phyloP scores from a whole-genome alignment of 2,113 vertebrate species.

The Meles meles region DNA sequence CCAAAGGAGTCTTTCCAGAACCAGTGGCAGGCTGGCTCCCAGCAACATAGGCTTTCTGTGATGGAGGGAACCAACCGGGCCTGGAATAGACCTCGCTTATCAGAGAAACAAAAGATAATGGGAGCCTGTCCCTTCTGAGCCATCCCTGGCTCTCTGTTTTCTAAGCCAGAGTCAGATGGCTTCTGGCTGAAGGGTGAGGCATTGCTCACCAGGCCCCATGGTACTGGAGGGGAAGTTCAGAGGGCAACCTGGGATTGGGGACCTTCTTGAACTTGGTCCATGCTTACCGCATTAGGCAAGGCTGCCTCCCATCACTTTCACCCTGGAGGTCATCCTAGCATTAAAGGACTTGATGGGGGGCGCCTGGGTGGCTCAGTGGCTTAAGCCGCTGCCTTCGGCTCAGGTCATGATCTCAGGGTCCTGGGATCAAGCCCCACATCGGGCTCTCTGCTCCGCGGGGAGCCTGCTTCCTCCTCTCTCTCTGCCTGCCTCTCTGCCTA shows the following conservation, averaged over 20 bases:
- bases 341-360: background rate
- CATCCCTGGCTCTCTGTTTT: background rate
- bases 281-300: background rate
- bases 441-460: too few relatives aligned
- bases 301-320: background rate
- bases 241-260: background rate
- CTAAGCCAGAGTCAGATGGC: background rate
- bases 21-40: background rate
- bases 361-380: too few relatives aligned
- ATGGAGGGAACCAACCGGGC: background rate
- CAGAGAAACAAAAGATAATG: background rate
- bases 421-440: too few relatives aligned
- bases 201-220: background rate
- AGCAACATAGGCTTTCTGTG: background rate
- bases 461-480: too few relatives aligned
- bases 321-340: background rate
- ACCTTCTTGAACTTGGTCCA: background rate
- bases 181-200: background rate
- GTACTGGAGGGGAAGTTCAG: background rate
- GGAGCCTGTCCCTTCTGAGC: background rate
- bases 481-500: too few relatives aligned
- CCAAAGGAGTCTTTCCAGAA: background rate
- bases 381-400: too few relatives aligned
- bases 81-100: background rate
- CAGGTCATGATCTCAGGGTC: too few relatives aligned